Base-by-base conservation (phyloP, 2,888 invertebrate species). In the Caenorhabditis plicata region DNA sequence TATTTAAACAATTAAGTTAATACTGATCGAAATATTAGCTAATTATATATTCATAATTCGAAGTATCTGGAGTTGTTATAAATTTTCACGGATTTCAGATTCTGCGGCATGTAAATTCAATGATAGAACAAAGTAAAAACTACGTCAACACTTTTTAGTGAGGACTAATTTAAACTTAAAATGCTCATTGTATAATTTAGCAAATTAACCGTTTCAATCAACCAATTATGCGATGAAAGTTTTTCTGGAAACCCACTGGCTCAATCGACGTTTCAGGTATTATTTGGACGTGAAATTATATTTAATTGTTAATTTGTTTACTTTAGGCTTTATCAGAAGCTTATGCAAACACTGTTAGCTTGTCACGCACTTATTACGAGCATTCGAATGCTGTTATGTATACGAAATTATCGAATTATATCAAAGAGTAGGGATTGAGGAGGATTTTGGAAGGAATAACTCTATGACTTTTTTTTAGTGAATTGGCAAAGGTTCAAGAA, bases 71-170 rank as follows among this genome's bases (percentile, higher is more conserved):
- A n/a, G n/a, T n/a, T n/a, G n/a, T n/a, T n/a, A n/a, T n/a, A n/a
- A n/a, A n/a, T n/a, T n/a, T n/a, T n/a, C n/a, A n/a, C n/a, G n/a
- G n/a, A n/a, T 82, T 81, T 32, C 76, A 87, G 86, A 84, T 87
- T 39, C 86, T 94, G 51, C 92, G 92, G 84, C 87, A 89, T 77
- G 92, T 93, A 83, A 88, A 88, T 78, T 84, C 87, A 70, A 92
- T 93, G 88, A 88, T 92, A 69, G 93, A 94, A 75, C 87, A 89
- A 61, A 94, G 94, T 65, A 93, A 93, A 85, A 87, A 87, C 73
- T 93, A 90, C 85, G 89, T 92, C 80, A 88, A 88, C 82, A 90
- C 92, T 82, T 92, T 93, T 85, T 90, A 91, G 92, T 92, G 84
- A 84, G 75, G 66, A 33, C 22, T 38, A 25, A n/a, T 29, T 45